These are phyloP conservation scores for Poeciliopsis prolifica DNA, from an alignment of 2,113 vertebrate species.

Conservation along the genomic window DNA sequence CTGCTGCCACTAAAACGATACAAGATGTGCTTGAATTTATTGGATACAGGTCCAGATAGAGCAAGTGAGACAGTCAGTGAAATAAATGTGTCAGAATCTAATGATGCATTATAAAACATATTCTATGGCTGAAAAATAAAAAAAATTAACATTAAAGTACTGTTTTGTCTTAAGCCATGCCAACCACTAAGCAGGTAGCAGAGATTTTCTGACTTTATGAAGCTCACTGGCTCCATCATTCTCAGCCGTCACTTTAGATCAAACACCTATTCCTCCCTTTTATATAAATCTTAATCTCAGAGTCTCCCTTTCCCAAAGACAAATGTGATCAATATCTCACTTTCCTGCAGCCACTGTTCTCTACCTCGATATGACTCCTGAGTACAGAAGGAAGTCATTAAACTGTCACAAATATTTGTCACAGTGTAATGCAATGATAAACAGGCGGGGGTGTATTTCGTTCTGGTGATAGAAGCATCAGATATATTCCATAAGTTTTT, in stretches of 20 bases:
- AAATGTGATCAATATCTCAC: constrained; percentile 48
- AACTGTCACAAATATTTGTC: constrained; percentile 31
- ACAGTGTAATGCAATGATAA: constrained; percentile 19
- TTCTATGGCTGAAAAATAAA: neutral
- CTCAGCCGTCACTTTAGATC: constrained; percentile 10
- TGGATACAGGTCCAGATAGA: neutral
- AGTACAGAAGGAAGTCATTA: constrained; percentile 33
- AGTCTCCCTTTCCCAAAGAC: constrained; percentile 24
- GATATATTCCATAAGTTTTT: neutral
- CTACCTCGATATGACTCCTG: constrained; percentile 8
- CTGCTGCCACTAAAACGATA: neutral
- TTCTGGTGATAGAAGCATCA: neutral
- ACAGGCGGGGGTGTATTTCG: constrained; percentile 16
- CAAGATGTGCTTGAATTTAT: neutral
- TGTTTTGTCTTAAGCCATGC: neutral
- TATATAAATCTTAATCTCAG: constrained; percentile 15
- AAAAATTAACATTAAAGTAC: neutral
- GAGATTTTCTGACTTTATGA: neutral
- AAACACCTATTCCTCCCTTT: constrained; percentile 13
- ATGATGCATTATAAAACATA: neutral
- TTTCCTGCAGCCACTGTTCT: constrained; percentile 14
- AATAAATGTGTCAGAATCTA: neutral
- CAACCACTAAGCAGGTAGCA: neutral
- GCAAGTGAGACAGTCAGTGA: neutral
- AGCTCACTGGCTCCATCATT: neutral